phyloP scores from a whole-genome alignment of 2,888 invertebrate species.

The Drosophila cognata region DNA sequence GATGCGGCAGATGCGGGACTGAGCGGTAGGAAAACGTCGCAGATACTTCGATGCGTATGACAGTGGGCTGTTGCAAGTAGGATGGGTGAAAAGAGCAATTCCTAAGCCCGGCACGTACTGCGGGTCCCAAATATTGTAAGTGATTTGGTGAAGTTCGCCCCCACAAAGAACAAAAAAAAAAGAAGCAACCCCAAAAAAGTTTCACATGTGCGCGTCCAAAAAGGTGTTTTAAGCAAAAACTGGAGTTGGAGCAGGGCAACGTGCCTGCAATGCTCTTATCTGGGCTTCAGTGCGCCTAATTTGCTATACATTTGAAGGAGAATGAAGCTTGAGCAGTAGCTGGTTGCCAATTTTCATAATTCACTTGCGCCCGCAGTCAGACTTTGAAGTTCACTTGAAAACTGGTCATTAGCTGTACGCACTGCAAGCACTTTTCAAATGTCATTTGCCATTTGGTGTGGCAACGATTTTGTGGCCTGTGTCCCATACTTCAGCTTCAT shows the following conservation, averaged over 20 bases:
- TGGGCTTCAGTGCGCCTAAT: conserved; percentile 70
- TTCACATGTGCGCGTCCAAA: conserved; percentile 38
- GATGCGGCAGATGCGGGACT: background rate
- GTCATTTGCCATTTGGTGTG: conserved; percentile 72
- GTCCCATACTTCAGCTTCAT: conserved; percentile 69
- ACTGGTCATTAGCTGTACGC: conserved; percentile 73
- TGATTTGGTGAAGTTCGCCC: conserved; percentile 75
- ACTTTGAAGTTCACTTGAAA: conserved; percentile 75
- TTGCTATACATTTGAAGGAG: conserved; percentile 53
- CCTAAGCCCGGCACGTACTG: conserved; percentile 76
- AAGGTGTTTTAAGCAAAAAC: conserved; percentile 44
- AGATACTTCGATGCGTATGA: conserved; percentile 79
- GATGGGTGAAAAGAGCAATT: conserved; percentile 50
- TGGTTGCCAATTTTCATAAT: conserved; percentile 72
- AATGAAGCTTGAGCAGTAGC: background rate
- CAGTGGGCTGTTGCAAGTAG: conserved; percentile 52
- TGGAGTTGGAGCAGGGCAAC: conserved; percentile 45
- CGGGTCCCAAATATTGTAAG: conserved; percentile 79
- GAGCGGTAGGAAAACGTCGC: conserved; percentile 20
- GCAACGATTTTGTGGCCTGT: conserved; percentile 68
- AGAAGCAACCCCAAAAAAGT: conserved; percentile 46
- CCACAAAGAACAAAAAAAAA: background rate
- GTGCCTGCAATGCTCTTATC: conserved; percentile 66
- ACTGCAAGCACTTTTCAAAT: conserved; percentile 77
- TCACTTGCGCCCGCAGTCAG: conserved; percentile 73